Percentiles rank a stretch among this genome's conserved stretches.
phyloP scores from a whole-genome alignment of 2,797 vertebrate genomes.

The Brachyalestes nurse region DNA sequence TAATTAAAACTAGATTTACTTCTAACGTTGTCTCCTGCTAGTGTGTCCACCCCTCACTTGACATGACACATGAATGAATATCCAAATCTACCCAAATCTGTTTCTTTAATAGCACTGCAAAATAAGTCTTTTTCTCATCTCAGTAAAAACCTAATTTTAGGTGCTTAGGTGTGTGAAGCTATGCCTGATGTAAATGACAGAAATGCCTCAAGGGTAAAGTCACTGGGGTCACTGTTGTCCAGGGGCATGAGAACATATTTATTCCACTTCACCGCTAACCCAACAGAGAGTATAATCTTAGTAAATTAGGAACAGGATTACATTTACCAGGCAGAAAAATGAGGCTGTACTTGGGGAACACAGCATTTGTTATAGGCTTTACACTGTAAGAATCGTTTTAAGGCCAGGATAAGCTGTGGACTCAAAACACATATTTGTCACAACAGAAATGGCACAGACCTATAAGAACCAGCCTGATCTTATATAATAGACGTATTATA shows the following conservation, averaged over 20 bases:
- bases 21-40: too few species aligned
- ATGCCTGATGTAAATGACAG: slow-evolving; percentile 15
- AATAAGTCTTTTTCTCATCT: background rate
- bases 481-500: slow-evolving; percentile 1
- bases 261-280: background rate
- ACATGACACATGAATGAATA: background rate
- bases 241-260: slow-evolving; percentile 10
- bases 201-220: background rate
- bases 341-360: background rate
- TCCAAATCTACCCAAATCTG: background rate
- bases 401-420: background rate
- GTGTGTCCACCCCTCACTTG: too few species aligned
- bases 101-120: background rate
- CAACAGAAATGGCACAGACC: background rate
- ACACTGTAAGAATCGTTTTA: background rate
- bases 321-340: background rate
- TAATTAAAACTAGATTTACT: too few species aligned
- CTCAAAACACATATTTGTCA: background rate
- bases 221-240: slow-evolving; percentile 9
- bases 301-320: slow-evolving; percentile 15
- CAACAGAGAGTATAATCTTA: slow-evolving; percentile 19
- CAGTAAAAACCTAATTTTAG: slow-evolving; percentile 12
- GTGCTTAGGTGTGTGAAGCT: slow-evolving; percentile 1
- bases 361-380: slow-evolving; percentile 3
- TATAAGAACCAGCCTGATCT: background rate